Percentiles rank a stretch among this genome's conserved stretches.
Conservation (phyloP, 2,797 vertebrate species). For the Galagoides demidoff region DNA sequence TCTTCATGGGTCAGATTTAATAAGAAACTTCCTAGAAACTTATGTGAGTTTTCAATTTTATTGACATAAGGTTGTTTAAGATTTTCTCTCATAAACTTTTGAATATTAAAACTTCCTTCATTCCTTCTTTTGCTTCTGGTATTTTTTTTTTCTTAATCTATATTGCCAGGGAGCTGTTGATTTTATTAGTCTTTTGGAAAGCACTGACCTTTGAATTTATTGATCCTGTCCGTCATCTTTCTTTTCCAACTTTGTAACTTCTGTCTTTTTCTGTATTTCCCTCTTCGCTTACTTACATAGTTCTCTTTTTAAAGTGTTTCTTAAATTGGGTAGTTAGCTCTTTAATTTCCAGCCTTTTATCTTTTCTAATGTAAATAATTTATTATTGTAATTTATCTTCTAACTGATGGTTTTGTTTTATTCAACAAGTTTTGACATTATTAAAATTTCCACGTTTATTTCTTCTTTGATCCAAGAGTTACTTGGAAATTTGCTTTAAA, state of each 20-base stretch:
- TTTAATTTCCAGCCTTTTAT: conserved; percentile 12
- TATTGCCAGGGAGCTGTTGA: neutral
- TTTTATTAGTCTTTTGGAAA: conserved; percentile 24
- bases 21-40: neutral
- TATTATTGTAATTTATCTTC: neutral
- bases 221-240: neutral
- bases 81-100: neutral
- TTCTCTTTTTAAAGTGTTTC: neutral
- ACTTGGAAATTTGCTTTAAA: conserved; percentile 14
- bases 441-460: neutral
- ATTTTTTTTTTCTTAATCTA: neutral
- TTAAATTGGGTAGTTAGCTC: neutral
- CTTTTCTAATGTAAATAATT: neutral
- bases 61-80: neutral
- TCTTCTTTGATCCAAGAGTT: neutral
- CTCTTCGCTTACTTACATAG: neutral
- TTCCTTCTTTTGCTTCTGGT: neutral
- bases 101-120: neutral
- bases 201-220: neutral
- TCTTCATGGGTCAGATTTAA: conserved; percentile 15
- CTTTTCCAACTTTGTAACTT: neutral
- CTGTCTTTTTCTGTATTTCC: neutral
- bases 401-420: neutral
- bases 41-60: neutral
- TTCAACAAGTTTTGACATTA: neutral